Evolutionary conservation across 2,888 invertebrate species (phyloP), one percentile per base, ranked within the genome.

Genomic region (Diarsia dahlii): DNA sequence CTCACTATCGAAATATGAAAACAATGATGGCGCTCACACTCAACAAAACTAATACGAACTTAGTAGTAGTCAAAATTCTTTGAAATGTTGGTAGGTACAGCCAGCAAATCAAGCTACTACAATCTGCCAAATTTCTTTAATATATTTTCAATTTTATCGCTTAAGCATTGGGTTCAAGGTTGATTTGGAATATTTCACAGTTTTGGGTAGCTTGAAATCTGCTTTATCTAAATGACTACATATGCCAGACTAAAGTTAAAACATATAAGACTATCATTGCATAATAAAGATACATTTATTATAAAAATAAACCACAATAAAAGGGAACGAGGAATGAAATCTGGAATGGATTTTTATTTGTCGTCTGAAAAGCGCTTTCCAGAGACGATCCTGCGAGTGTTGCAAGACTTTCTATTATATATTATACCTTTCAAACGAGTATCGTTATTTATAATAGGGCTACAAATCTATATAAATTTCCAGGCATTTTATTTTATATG

Each of bases 401-500:
- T 50, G 20, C 23, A 13, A 58, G 45, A 56, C 71, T 34, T 78
- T 12, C 20, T 34, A 58, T 28, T 28, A 2, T 50, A 64, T 10
- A 54, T 3, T 45, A 54, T 58, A 71, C 64, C 23, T 79, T 79
- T 50, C 5, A 34, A 50, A 71, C 56, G 9, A n/a, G 52, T 18
- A n/a, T 23, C 13, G 12, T 52, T 28, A 39, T 78, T 70, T 76
- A 39, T 28, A n/a, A n/a, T 56, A 76, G 10, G 18, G 18, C n/a
- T 48, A 74, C 50, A 39, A 45, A 28, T 39, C 48, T 8, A 48
- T 48, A 9, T 58, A 23, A 9, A 1, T 6, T 45, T 45, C 1
- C 54, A n/a, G 12, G n/a, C 10, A 6, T 15, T 56, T 1, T 1
- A 39, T 39, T 56, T 23, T 74, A n/a, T 46, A 15, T 48, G 6